Conservation (phyloP, 2,888 invertebrate genomes). For the Spatulosminthurus flaviceps region DNA sequence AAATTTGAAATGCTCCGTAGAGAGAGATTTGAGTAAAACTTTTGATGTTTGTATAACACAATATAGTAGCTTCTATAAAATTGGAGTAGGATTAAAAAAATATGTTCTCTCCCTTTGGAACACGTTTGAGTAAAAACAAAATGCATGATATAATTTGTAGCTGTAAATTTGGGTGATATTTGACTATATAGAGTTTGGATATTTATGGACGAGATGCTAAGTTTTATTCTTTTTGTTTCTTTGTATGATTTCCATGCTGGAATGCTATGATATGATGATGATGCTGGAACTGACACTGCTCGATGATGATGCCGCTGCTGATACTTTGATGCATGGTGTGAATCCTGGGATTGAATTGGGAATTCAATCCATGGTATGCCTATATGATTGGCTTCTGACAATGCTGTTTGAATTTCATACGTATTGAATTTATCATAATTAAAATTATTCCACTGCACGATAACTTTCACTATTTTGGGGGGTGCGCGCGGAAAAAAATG, state of each 20-base stretch:
- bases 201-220: conserved; percentile 20
- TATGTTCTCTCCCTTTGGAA: too few species aligned
- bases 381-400: conserved; percentile 36
- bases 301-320: conserved; percentile 35
- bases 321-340: conserved; percentile 39
- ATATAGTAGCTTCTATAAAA: too few species aligned
- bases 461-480: too few species aligned
- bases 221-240: conserved; percentile 29
- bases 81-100: too few species aligned
- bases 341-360: conserved; percentile 31
- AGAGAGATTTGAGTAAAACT: too few species aligned
- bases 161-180: background rate
- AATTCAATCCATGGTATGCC: conserved; percentile 36
- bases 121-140: too few species aligned
- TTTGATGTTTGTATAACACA: too few species aligned
- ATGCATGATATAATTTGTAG: too few species aligned
- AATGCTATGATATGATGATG: conserved; percentile 41
- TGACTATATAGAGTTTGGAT: background rate
- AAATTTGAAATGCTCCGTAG: too few species aligned
- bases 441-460: background rate
- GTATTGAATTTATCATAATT: background rate
- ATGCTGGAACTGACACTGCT: conserved; percentile 39
- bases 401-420: background rate
- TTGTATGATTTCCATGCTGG: conserved; percentile 44
- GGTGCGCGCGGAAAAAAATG: too few species aligned